Conservation (phyloP, 2,797 vertebrate genomes). For the Ispidina picta region DNA sequence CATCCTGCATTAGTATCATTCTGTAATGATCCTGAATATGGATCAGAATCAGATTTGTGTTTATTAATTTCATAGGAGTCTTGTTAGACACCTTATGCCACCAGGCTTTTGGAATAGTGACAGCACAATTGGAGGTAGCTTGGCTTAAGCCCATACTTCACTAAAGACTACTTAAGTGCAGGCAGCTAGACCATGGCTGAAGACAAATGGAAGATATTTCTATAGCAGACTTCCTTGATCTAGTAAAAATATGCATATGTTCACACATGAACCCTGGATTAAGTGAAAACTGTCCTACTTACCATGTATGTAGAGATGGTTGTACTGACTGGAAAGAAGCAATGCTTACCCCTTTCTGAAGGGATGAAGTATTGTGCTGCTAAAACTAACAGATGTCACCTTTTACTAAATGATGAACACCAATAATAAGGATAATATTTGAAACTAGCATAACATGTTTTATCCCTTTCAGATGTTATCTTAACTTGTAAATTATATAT, state of each 20-base stretch:
- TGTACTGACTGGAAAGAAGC: neutral
- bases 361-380: neutral
- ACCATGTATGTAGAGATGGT: neutral
- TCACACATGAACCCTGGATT: neutral
- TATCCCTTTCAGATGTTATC: neutral
- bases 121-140: neutral
- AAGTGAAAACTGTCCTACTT: neutral
- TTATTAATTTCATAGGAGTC: neutral
- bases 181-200: neutral
- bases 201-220: accelerated
- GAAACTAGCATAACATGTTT: neutral
- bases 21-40: neutral
- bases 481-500: neutral
- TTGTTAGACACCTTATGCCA: neutral
- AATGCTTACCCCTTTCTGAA: neutral
- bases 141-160: neutral
- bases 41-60: neutral
- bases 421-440: neutral
- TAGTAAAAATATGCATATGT: neutral
- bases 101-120: neutral
- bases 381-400: neutral
- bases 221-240: neutral
- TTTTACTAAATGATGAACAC: neutral
- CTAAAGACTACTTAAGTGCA: neutral
- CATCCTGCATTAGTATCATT: neutral